Base-by-base conservation (phyloP, 2,797 vertebrate genomes). In the Neopelma chrysocephalum region DNA sequence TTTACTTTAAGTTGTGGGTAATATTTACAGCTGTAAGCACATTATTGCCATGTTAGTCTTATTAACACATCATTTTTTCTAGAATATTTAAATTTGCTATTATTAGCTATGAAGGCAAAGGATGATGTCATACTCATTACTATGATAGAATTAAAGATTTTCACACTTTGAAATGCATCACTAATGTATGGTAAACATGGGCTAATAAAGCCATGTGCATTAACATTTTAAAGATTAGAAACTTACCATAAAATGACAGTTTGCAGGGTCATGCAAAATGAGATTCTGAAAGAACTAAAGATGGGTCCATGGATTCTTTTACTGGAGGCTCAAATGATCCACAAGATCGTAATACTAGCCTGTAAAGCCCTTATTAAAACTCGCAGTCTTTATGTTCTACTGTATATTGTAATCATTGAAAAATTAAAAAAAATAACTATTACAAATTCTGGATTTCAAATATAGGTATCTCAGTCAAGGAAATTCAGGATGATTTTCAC, bases 131-230 rank as follows among this genome's bases (percentile, higher is more conserved):
- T 42, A 80, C 2, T 60, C 8, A 21, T 47, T 22, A 32, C 4
- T 58, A 12, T 16, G 7, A 66, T 2, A 60, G 22, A 80, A 77
- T 42, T 38, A 47, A 75, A 69, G 8, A 26, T 50, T 64, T 60
- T 72, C 5, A 13, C 43, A 15, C 7, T 87, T 56, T 65, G 13
- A 16, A 75, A 5, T 19, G 7, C 15, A 64, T 13, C 12, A 75
- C 2, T 51, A 56, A 43, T 19, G 6, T 36, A 43, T 23, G 3
- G 20, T 22, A 17, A 45, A 15, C 3, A 8, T 0, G 0, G 14
- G 3, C 4, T 87, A 57, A 57, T 23, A 42, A 34, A 80, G 58
- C 2, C 2, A 47, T 32, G 21, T 25, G 18, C 18, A 80, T 61
- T 34, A 47, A 48, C 34, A 16, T 3, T 53, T 82, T 58, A 36